Conservation (phyloP, 2,888 invertebrate species). For the Invenusta paracnida region DNA sequence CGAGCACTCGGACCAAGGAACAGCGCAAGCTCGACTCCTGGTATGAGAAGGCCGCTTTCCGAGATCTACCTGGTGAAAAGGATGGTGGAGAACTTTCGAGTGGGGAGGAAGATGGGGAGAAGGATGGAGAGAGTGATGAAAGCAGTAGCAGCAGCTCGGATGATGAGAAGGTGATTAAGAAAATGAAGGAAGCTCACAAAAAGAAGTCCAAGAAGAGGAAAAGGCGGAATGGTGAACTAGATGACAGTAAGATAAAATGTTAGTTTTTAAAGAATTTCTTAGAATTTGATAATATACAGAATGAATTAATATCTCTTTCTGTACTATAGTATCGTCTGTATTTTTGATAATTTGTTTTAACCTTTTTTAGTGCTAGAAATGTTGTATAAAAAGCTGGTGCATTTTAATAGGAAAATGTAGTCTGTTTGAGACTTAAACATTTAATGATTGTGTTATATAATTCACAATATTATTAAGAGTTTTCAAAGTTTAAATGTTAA, state of each 20-base stretch:
- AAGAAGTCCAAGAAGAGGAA: conserved; percentile 46
- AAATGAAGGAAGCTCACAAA: conserved; percentile 46
- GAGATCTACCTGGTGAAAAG: conserved; percentile 44
- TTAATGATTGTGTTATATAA: too few relatives aligned
- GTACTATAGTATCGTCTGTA: too few relatives aligned
- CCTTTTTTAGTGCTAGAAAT: too few relatives aligned
- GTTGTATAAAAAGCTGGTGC: too few relatives aligned
- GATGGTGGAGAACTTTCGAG: conserved; percentile 47
- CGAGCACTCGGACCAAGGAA: conserved; percentile 20
- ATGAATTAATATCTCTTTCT: too few relatives aligned
- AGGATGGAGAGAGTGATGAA: conserved; percentile 41
- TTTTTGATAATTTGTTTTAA: too few relatives aligned
- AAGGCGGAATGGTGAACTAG: conserved; percentile 45
- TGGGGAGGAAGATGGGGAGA: conserved; percentile 49
- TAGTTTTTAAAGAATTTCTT: too few relatives aligned
- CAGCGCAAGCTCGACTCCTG: conserved; percentile 4
- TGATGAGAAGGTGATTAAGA: conserved; percentile 40
- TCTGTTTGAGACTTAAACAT: too few relatives aligned
- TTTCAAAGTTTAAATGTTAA: too few relatives aligned
- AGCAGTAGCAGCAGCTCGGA: conserved; percentile 7
- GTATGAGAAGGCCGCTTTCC: conserved; percentile 47
- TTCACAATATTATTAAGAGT: too few relatives aligned
- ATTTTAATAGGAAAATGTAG: too few relatives aligned
- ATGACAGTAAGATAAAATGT: conserved; percentile 36
- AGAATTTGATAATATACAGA: too few relatives aligned